phyloP scores from a whole-genome alignment of 2,888 invertebrate species.

The Drosophila mayaguana region DNA sequence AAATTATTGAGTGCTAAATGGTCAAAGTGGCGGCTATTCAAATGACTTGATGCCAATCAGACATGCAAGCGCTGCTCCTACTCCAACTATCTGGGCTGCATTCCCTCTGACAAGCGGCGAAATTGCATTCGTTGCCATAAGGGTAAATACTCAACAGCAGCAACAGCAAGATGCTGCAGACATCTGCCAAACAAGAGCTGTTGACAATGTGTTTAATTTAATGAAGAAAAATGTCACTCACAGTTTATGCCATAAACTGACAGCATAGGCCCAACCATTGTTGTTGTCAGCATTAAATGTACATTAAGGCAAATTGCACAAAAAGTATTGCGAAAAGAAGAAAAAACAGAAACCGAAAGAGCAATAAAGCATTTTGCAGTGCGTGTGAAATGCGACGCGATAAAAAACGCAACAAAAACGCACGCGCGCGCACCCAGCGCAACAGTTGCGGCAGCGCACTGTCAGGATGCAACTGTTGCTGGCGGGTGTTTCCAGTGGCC shows the following conservation, averaged over 20 bases:
- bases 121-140: conserved; percentile 30
- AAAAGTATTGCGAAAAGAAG: conserved; percentile 35
- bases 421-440: conserved; percentile 32
- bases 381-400: conserved; percentile 45
- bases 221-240: conserved; percentile 67
- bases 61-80: conserved; percentile 40
- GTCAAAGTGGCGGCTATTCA: conserved; percentile 52
- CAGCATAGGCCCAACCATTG: conserved; percentile 22
- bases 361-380: conserved; percentile 30
- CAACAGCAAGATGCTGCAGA: neutral
- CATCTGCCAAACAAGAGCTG: conserved; percentile 40
- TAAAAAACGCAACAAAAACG: conserved; percentile 48
- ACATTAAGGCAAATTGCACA: conserved; percentile 64
- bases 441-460: conserved; percentile 35
- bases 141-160: neutral
- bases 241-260: conserved; percentile 51
- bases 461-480: conserved; percentile 27
- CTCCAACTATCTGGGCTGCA: neutral
- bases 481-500: conserved; percentile 14
- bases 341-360: conserved; percentile 4
- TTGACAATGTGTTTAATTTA: conserved; percentile 65
- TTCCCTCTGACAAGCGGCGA: conserved; percentile 44
- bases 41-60: conserved; percentile 36
- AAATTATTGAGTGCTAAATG: conserved; percentile 67
- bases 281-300: conserved; percentile 58